Conservation (phyloP, 30 jellyfish, hydroid and myxozoan species). For the Pseudorhiza aurosa region DNA sequence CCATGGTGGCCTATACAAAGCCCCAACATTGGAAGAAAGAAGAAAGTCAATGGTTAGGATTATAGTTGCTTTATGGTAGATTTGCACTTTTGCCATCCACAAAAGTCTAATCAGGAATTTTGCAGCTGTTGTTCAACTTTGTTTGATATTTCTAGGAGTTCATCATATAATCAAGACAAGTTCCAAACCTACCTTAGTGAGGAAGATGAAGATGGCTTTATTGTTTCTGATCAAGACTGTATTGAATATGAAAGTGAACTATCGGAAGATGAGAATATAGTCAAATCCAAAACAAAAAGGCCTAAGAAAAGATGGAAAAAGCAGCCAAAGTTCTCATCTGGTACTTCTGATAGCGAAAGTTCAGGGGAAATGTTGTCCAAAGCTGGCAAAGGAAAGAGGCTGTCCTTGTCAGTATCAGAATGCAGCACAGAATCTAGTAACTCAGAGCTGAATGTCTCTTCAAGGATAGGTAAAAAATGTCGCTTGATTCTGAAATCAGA, state of each 20-base stretch:
- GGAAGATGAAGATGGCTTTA: constrained; percentile 30
- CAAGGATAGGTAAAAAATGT: constrained; percentile 1
- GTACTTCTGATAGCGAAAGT: constrained; percentile 6
- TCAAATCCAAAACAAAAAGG: neutral
- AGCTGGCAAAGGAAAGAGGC: neutral
- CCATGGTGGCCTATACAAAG: no score
- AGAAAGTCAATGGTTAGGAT: no score
- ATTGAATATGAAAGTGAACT: constrained; percentile 25
- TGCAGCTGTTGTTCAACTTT: no score
- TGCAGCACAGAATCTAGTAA: constrained; percentile 23
- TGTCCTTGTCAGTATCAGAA: neutral
- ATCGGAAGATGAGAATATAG: constrained; percentile 12
- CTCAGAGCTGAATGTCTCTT: constrained; percentile 15
- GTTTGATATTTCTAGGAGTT: constrained; percentile 14
- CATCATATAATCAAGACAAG: constrained; percentile 42
- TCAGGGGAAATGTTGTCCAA: neutral
- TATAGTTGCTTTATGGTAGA: neutral
- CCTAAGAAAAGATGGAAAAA: constrained; percentile 8
- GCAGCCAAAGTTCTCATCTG: neutral
- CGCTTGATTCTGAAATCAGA: constrained; percentile 22
- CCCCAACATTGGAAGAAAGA: no score
- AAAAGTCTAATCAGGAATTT: no score
- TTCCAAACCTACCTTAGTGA: constrained; percentile 44
- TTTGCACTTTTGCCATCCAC: no score
- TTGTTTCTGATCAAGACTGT: constrained; percentile 39